Percentiles rank a stretch among this genome's conserved stretches.
phyloP scores from a whole-genome alignment of 2,888 invertebrate genomes.

The Schizaphis graminum region DNA sequence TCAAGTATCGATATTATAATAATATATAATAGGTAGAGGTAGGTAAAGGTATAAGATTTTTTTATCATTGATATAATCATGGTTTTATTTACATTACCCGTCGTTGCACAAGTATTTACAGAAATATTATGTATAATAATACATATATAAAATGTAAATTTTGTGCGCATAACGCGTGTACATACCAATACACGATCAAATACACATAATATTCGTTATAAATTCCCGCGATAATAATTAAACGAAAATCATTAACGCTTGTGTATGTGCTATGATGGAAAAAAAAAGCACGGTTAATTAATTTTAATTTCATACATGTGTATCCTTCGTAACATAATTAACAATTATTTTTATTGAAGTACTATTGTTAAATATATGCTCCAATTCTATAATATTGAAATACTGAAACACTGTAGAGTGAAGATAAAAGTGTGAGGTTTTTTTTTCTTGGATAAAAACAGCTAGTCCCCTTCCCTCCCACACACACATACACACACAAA shows the following conservation, averaged over 20 bases:
- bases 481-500: neutral
- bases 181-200: neutral
- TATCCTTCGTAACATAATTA: neutral
- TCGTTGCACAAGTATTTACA: neutral
- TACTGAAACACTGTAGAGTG: neutral
- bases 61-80: constrained; percentile 35
- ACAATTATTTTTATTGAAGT: neutral
- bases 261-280: neutral
- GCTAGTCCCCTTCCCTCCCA: neutral
- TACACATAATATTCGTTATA: neutral
- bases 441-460: neutral
- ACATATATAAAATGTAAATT: neutral
- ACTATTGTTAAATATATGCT: neutral
- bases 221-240: neutral
- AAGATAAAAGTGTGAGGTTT: neutral
- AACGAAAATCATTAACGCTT: neutral
- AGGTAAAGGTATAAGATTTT: neutral
- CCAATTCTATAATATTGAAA: neutral
- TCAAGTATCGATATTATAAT: neutral
- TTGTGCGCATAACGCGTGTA: neutral
- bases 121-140: too few relatives aligned
- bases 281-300: neutral
- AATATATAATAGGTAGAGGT: constrained; percentile 6
- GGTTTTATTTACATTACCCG: neutral
- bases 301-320: neutral